Evolutionary conservation across 2,113 vertebrate genomes (phyloP).

Genomic region (Rhea pennata): DNA sequence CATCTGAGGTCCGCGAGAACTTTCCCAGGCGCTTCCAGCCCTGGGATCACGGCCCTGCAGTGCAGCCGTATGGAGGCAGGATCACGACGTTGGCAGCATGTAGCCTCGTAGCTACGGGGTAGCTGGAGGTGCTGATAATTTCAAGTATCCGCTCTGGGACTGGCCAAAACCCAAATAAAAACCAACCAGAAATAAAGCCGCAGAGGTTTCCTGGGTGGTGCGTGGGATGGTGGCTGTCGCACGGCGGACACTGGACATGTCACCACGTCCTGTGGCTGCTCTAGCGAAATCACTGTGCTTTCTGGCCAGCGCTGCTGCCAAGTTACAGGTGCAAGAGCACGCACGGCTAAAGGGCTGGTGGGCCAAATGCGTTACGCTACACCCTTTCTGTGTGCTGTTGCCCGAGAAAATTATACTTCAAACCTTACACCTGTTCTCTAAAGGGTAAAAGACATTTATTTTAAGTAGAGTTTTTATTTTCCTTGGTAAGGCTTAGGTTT

Average conservation of each 20-base stretch:
- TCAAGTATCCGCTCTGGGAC: constrained; percentile 19
- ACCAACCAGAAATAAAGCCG: constrained; percentile 43
- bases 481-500: neutral
- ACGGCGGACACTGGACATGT: constrained; percentile 10
- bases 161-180: constrained; percentile 8
- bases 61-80: too few species aligned
- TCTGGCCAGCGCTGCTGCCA: constrained; percentile 36
- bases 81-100: neutral
- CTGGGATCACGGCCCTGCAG: too few species aligned
- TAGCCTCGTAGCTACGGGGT: neutral
- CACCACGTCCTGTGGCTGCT: constrained; percentile 66
- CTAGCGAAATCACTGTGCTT: neutral
- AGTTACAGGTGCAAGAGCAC: neutral
- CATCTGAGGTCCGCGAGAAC: neutral
- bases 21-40: neutral
- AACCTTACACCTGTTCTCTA: neutral
- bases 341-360: neutral
- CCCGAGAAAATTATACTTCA: neutral
- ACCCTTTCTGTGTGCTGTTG: neutral
- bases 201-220: neutral
- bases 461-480: neutral
- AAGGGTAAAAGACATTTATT: neutral
- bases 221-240: neutral
- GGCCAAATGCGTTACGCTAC: neutral
- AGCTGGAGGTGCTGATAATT: constrained; percentile 33